These are phyloP conservation scores for Hybognathus amarus DNA, from an alignment of 2,797 vertebrate species.

Conservation along the genomic window DNA sequence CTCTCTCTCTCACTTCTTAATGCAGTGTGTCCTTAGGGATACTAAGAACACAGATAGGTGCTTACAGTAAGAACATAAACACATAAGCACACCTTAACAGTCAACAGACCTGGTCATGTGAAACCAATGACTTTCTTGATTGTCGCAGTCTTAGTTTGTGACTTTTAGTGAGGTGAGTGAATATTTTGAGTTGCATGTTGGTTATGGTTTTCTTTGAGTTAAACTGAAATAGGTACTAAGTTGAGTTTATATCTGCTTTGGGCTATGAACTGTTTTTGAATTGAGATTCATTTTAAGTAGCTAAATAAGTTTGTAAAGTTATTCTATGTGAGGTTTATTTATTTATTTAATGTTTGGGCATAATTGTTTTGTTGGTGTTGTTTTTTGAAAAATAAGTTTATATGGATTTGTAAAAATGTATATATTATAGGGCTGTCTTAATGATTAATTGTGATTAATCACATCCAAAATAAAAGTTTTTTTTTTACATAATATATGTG, in stretches of 20 bases:
- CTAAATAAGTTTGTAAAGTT: not conserved
- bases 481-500: no score
- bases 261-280: not conserved
- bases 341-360: not conserved
- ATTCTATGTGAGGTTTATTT: not conserved
- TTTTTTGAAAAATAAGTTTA: not conserved
- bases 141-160: conserved; percentile 6
- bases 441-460: no score
- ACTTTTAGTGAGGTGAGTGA: conserved; percentile 9
- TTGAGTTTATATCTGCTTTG: not conserved
- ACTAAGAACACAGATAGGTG: not conserved
- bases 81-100: conserved; percentile 30
- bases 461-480: no score
- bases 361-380: not conserved
- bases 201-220: not conserved
- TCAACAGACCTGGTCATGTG: conserved; percentile 20
- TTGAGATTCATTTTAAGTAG: not conserved
- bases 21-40: not conserved
- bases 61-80: conserved; percentile 1
- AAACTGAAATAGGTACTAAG: not conserved
- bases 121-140: conserved; percentile 4
- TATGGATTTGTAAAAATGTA: not conserved
- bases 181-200: not conserved
- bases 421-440: no score
- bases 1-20: not conserved